A percentile compares a stretch with the other conserved stretches of the same genome.
phyloP scores from a whole-genome alignment of 2,888 invertebrate species.

The Leucophenga montana region DNA sequence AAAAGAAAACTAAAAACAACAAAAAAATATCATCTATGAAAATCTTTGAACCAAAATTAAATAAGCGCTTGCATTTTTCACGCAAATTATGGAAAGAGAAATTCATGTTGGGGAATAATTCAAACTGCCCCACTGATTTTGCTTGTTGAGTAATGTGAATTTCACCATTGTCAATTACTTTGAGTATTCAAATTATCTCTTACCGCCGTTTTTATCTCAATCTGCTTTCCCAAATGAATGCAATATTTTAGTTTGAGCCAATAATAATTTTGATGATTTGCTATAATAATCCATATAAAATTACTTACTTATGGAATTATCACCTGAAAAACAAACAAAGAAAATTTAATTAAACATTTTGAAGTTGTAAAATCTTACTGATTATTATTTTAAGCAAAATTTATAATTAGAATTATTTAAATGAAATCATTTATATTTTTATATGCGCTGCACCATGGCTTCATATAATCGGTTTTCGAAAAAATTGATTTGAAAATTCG shows the following conservation, averaged over 20 bases:
- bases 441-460: too few relatives aligned
- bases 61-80: constrained; percentile 19
- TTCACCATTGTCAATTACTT: background rate
- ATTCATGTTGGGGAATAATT: background rate
- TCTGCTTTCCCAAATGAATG: constrained; percentile 53
- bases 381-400: too few relatives aligned
- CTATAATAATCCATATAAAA: constrained; percentile 21
- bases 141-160: constrained; percentile 22
- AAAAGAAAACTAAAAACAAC: constrained; percentile 46
- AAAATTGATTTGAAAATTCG: too few relatives aligned
- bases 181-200: background rate
- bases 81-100: background rate
- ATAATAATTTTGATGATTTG: constrained; percentile 42
- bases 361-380: too few relatives aligned
- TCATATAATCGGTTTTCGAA: too few relatives aligned
- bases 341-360: too few relatives aligned
- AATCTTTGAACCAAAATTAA: background rate
- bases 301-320: constrained; percentile 72
- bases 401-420: too few relatives aligned
- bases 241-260: constrained; percentile 61
- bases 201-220: background rate
- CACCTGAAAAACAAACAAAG: constrained; percentile 63
- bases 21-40: constrained; percentile 42
- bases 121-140: too few relatives aligned
- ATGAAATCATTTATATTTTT: too few relatives aligned